Base-by-base conservation (phyloP, 2,113 vertebrate species). In the Pipa parva region DNA sequence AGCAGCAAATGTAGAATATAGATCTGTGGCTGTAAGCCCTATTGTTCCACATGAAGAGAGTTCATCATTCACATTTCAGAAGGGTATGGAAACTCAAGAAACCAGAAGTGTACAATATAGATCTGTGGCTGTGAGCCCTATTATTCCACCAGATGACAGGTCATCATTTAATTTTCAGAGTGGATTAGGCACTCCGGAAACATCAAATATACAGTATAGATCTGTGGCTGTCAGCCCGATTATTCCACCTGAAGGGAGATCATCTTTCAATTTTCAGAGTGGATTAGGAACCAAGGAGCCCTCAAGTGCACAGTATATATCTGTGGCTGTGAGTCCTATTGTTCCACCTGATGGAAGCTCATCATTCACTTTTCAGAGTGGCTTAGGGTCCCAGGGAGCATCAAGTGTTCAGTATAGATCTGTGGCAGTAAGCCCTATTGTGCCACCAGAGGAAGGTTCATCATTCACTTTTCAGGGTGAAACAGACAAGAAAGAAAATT, bases 261-360 rank as follows among this genome's bases (percentile, higher is more conserved):
- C 71, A 26, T 74, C 88, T 33, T 92, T 91, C 79, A 82, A 84
- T 52, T 95, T 95, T 63, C 89, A 80, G 5, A 79, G 46, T 24
- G 10, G 31, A 15, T 22, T 11, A 20, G 10, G 21, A 11, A 49
- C 6, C 22, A 8, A 10, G 64, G 92, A 92, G 42, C 94, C 91
- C 0, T 94, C n/a, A n/a, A n/a, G n/a, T n/a, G n/a, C n/a, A n/a
- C n/a, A n/a, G n/a, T 89, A 92, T 72, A 92, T 91, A 56, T 99
- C 96, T 0, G 91, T 81, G 12, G 92, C 93, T 0, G 85, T 92
- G 55, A 95, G 93, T 71, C 93, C 93, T 56, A 92, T 95, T 89
- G 92, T 90, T 5, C 92, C 91, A 48, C 89, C 87, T 1, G 79
- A 89, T 0, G 89, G 86, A 0, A 81, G 76, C 28, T 59, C 71